Conservation (phyloP, 2,113 vertebrate species). For the Sebastes schlegelii region DNA sequence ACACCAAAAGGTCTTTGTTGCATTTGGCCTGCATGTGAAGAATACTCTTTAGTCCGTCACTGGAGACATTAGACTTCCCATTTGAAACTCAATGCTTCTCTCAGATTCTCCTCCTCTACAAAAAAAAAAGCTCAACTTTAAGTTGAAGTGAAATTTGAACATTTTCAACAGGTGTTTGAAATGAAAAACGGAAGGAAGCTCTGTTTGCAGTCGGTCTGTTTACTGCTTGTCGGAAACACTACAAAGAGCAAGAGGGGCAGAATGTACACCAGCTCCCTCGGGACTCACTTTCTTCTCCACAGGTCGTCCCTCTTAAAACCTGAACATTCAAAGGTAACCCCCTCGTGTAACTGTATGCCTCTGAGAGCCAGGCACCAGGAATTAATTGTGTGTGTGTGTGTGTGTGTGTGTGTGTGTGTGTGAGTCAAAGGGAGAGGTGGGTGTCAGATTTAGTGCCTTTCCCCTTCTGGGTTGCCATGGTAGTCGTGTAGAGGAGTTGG, state of each 20-base stretch:
- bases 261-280: slow-evolving; percentile 50
- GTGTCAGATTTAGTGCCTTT: slow-evolving; percentile 69
- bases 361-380: slow-evolving; percentile 72
- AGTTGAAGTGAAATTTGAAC: slow-evolving; percentile 56
- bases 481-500: slow-evolving; percentile 60
- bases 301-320: slow-evolving; percentile 72
- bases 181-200: slow-evolving; percentile 48
- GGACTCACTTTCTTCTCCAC: slow-evolving; percentile 73
- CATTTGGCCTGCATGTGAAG: slow-evolving; percentile 58
- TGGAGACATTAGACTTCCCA: slow-evolving; percentile 43
- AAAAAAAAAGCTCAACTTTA: not conserved
- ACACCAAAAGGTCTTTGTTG: slow-evolving; percentile 78
- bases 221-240: slow-evolving; percentile 61
- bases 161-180: slow-evolving; percentile 61
- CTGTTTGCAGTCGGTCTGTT: slow-evolving; percentile 66
- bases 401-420: slow-evolving; percentile 46
- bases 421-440: slow-evolving; percentile 60
- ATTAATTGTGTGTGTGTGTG: slow-evolving; percentile 56
- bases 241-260: slow-evolving; percentile 47
- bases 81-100: slow-evolving; percentile 51
- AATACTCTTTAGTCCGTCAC: slow-evolving; percentile 50
- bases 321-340: slow-evolving; percentile 61
- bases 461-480: slow-evolving; percentile 72
- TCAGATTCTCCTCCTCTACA: not conserved
- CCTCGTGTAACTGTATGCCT: slow-evolving; percentile 75